Conservation (phyloP, 2,797 vertebrate species). For the Echeneis naucrates region DNA sequence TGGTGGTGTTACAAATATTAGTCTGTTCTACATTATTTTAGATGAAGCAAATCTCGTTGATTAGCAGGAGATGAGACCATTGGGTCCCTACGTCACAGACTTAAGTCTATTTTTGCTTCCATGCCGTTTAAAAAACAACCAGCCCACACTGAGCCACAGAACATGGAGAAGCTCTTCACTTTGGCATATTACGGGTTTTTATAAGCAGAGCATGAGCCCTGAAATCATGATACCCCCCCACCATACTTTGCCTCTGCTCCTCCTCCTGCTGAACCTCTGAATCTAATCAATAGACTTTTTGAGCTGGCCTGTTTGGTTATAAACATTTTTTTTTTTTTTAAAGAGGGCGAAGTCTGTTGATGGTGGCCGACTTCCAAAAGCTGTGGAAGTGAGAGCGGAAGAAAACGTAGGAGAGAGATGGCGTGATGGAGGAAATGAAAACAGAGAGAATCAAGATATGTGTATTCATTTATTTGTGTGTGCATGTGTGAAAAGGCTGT, state of each 20-base stretch:
- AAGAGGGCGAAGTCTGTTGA: constrained; percentile 59
- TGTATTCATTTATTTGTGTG: constrained; percentile 22
- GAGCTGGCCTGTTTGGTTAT: constrained; percentile 61
- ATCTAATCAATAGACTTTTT: constrained; percentile 76
- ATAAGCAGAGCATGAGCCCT: constrained; percentile 51
- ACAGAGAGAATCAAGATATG: constrained; percentile 31
- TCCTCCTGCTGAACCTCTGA: constrained; percentile 15
- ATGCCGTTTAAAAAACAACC: constrained; percentile 14
- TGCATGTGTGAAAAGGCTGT: constrained; percentile 54
- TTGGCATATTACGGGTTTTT: constrained; percentile 64
- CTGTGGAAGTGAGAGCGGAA: constrained; percentile 58
- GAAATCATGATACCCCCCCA: constrained; percentile 44
- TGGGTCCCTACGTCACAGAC: constrained; percentile 2
- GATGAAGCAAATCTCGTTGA: constrained; percentile 3
- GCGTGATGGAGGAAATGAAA: constrained; percentile 46
- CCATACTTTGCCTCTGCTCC: constrained; percentile 31
- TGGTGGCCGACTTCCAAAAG: constrained; percentile 69
- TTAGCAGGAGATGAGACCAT: background rate
- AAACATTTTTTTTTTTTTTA: constrained; percentile 45
- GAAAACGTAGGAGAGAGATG: constrained; percentile 50
- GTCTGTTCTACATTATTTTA: background rate
- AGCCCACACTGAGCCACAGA: constrained; percentile 23
- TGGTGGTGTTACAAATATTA: too few relatives aligned
- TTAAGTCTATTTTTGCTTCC: constrained; percentile 29
- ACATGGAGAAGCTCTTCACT: constrained; percentile 51